Base-by-base conservation (phyloP, 2,113 vertebrate genomes). In the Ailurus styani region DNA sequence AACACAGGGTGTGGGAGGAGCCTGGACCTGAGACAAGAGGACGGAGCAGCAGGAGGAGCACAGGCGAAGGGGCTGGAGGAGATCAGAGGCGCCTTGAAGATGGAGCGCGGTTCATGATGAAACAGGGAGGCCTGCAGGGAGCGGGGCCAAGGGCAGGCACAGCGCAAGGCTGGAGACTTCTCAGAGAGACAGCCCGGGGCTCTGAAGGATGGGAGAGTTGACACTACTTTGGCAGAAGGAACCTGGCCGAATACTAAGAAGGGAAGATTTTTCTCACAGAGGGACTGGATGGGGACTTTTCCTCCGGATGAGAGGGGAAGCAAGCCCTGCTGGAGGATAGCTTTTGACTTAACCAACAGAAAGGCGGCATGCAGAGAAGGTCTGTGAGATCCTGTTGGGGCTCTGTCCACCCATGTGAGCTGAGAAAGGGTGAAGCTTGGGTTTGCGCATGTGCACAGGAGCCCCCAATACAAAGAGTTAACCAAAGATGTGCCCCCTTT, bases 101-200 rank as follows among this genome's bases (percentile, higher is more conserved):
- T 4, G n/a, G 84, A 72, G 64, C 45, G 27, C 82, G 70, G 83
- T 68, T 96, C 88, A 18, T 8, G 64, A 93, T 85, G 20, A 96
- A 96, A 83, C 34, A 42, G 47, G 29, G 66, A 91, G 66, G 93
- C n/a, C 85, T 87, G 21, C 20, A 18, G 77, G 83, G 83, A 90
- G 77, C 40, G 6, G 45, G 34, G 4, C 29, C 31, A 50, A 34
- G 37, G 83, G 45, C 52, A 50, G 87, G 50, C 34, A 20, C 13
- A 6, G 57, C 29, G 77, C 11, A 57, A 83, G 47, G 37, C n/a
- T 50, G 40, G 40, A 94, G 64, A 93, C 31, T 15, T 72, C 84
- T 82, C 37, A 52, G 90, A 97, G 54, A 94, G 94, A 64, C 27
- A 95, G 93, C 96, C 82, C 17, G n/a, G 25, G 81, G 86, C 73